Conservation (phyloP, 2,113 vertebrate species). For the Chlorodrepanis virens region DNA sequence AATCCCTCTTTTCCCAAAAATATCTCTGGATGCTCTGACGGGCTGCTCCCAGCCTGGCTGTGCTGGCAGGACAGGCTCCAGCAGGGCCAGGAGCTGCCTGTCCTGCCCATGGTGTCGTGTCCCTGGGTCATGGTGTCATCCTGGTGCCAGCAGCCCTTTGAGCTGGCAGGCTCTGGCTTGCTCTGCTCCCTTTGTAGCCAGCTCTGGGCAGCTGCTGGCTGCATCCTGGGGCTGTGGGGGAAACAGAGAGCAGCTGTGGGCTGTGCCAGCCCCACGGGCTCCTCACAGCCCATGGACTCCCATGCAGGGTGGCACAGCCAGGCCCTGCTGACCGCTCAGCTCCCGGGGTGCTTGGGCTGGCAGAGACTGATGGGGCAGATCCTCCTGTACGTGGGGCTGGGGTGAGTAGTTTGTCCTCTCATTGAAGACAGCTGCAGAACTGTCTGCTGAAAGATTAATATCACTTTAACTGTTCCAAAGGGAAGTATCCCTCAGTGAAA, state of each 20-base stretch:
- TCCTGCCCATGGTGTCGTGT: accelerated
- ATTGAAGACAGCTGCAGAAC: constrained; percentile 71
- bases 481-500: constrained; percentile 68
- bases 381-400: accelerated
- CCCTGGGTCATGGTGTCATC: accelerated
- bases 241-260: background rate
- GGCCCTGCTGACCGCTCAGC: background rate
- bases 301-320: accelerated
- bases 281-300: background rate
- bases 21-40: background rate
- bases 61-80: background rate
- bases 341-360: accelerated
- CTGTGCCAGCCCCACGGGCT: background rate
- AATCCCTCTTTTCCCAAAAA: background rate
- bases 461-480: constrained; percentile 71
- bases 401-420: constrained; percentile 7
- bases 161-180: background rate
- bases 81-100: background rate
- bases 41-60: background rate
- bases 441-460: constrained; percentile 52
- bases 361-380: background rate
- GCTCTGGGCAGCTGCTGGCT: background rate
- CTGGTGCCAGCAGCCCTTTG: background rate
- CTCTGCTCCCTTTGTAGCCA: background rate
- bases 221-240: background rate